phyloP scores from a whole-genome alignment of 2,888 invertebrate species.

The Tetragonula carbonaria region DNA sequence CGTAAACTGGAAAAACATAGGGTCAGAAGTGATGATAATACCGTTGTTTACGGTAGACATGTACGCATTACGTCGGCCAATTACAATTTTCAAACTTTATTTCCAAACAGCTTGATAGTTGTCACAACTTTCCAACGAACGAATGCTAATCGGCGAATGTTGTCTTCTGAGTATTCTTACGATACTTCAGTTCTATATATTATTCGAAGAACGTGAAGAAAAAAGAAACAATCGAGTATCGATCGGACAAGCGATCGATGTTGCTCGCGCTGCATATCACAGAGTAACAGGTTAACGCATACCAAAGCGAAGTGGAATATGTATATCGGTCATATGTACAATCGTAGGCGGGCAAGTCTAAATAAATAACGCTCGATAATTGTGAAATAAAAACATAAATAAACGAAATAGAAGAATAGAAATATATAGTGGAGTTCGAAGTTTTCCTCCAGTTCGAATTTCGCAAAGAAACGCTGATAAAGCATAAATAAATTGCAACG shows the following conservation, averaged over 20 bases:
- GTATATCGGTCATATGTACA: background rate
- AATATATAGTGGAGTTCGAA: background rate
- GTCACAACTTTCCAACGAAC: constrained; percentile 15
- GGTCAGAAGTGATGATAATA: background rate
- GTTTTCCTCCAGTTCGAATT: background rate
- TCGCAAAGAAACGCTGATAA: background rate
- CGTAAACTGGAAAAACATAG: background rate
- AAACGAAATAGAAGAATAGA: background rate
- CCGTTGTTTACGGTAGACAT: background rate
- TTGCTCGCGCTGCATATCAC: background rate
- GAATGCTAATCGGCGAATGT: constrained; percentile 21
- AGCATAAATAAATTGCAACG: background rate
- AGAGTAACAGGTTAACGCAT: constrained; percentile 1
- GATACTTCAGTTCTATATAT: background rate
- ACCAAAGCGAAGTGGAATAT: background rate
- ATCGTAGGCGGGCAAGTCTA: background rate
- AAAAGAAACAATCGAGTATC: background rate
- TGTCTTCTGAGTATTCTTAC: constrained; percentile 9
- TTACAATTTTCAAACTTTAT: constrained; percentile 13
- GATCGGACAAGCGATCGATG: background rate
- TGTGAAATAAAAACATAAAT: background rate
- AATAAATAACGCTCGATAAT: background rate
- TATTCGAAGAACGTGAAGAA: background rate
- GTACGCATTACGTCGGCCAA: background rate
- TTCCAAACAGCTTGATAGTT: constrained; percentile 11